Evolutionary conservation across 2,113 vertebrate genomes (phyloP).

Genomic region (Paradisaea rubra): DNA sequence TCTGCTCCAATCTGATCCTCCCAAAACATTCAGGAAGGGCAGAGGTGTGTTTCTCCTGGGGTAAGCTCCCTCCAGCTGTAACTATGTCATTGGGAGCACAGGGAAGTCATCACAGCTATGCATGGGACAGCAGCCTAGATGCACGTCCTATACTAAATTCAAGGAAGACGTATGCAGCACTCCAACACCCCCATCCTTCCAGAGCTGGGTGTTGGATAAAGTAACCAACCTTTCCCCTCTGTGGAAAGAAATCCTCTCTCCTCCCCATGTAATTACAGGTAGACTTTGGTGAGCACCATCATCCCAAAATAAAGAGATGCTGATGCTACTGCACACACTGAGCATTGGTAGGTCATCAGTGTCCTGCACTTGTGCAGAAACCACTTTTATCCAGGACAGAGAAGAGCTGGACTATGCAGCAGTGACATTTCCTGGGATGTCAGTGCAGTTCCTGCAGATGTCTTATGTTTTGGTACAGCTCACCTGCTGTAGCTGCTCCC

Average conservation of each 20-base stretch:
- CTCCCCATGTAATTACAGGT: neutral
- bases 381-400: neutral
- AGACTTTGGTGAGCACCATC: neutral
- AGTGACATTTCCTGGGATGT: neutral
- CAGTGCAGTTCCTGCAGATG: neutral
- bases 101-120: neutral
- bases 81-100: fast-evolving
- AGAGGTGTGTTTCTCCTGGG: neutral
- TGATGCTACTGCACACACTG: neutral
- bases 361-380: neutral
- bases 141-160: neutral
- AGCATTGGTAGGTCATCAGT: fast-evolving
- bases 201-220: neutral
- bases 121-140: neutral
- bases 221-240: neutral
- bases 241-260: neutral
- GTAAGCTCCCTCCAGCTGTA: neutral
- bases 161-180: fast-evolving
- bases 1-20: neutral
- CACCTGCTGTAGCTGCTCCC: neutral
- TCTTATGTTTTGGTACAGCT: fast-evolving
- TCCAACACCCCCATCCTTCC: too few relatives aligned
- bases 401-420: neutral
- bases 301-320: neutral
- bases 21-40: neutral